phyloP scores from a whole-genome alignment of 2,888 invertebrate species.

The Scaptomyza polygonia region DNA sequence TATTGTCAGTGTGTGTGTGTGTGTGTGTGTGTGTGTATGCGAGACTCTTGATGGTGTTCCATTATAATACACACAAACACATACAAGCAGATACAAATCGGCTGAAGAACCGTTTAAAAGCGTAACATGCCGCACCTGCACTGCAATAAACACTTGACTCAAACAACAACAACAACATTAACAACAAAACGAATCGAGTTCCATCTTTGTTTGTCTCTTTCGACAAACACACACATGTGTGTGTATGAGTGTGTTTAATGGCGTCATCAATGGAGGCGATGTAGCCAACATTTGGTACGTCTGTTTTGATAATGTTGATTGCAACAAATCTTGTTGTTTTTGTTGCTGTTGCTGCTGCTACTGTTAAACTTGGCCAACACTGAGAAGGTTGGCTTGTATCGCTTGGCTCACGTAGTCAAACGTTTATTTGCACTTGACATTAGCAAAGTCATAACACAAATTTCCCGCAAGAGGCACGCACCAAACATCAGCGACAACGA shows the following conservation, averaged over 20 bases:
- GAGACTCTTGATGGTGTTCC: constrained; percentile 50
- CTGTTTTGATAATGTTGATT: constrained; percentile 78
- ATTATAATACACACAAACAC: constrained; percentile 17
- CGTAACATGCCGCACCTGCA: constrained; percentile 64
- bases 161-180: constrained; percentile 27
- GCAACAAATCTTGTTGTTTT: constrained; percentile 59
- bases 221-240: constrained; percentile 2
- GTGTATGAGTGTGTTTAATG: constrained; percentile 43
- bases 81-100: constrained; percentile 46
- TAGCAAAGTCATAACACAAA: constrained; percentile 80
- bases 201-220: constrained; percentile 46
- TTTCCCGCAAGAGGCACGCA: constrained; percentile 67
- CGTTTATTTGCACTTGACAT: constrained; percentile 81
- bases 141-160: constrained; percentile 63
- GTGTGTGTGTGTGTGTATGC: constrained; percentile 49
- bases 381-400: constrained; percentile 34
- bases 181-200: constrained; percentile 17
- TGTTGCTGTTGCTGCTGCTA: constrained; percentile 27
- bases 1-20: constrained; percentile 42
- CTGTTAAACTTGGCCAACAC: constrained; percentile 27
- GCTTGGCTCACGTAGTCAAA: constrained; percentile 62
- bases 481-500: constrained; percentile 16
- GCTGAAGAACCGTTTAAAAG: constrained; percentile 63
- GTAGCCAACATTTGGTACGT: constrained; percentile 46
- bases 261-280: constrained; percentile 60